phyloP scores from a whole-genome alignment of 2,888 invertebrate species.

The Diplolepis rosae region DNA sequence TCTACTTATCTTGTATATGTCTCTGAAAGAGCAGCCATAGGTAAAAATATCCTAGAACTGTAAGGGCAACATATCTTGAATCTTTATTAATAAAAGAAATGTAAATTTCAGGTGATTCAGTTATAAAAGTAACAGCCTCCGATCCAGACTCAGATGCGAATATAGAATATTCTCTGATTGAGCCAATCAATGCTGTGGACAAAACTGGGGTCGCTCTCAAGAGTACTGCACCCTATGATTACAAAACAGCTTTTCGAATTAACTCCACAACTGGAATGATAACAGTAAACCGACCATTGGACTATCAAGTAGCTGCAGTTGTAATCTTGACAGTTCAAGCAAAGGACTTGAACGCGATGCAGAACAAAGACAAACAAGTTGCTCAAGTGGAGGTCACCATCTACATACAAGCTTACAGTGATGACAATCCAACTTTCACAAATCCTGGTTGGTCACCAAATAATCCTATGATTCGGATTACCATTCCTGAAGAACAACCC shows the following conservation, averaged over 20 bases:
- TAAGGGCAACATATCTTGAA: slow-evolving; percentile 23
- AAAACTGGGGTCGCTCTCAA: slow-evolving; percentile 84
- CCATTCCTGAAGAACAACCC: slow-evolving; percentile 85
- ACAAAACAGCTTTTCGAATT: slow-evolving; percentile 81
- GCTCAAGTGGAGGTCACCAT: slow-evolving; percentile 83
- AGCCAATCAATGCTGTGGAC: slow-evolving; percentile 82
- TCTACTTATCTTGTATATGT: slow-evolving; percentile 81
- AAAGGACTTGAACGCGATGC: slow-evolving; percentile 81
- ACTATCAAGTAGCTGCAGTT: slow-evolving; percentile 84
- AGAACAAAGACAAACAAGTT: slow-evolving; percentile 79
- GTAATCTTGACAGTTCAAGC: slow-evolving; percentile 84
- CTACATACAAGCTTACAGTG: slow-evolving; percentile 85
- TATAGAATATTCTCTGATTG: slow-evolving; percentile 81
- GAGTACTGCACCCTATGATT: slow-evolving; percentile 78
- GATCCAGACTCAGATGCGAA: slow-evolving; percentile 83
- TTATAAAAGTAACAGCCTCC: slow-evolving; percentile 80
- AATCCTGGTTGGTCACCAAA: slow-evolving; percentile 84
- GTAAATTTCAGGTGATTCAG: slow-evolving; percentile 73
- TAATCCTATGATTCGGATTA: slow-evolving; percentile 80
- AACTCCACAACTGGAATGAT: slow-evolving; percentile 82
- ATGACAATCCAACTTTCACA: slow-evolving; percentile 84
- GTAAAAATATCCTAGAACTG: slow-evolving; percentile 55
- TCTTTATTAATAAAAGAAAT: slow-evolving; percentile 1
- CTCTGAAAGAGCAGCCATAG: slow-evolving; percentile 80
- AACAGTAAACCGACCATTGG: slow-evolving; percentile 80